Conservation (phyloP, 1,140 invertebrate genomes). For the Thalassaphorura encarpata region DNA sequence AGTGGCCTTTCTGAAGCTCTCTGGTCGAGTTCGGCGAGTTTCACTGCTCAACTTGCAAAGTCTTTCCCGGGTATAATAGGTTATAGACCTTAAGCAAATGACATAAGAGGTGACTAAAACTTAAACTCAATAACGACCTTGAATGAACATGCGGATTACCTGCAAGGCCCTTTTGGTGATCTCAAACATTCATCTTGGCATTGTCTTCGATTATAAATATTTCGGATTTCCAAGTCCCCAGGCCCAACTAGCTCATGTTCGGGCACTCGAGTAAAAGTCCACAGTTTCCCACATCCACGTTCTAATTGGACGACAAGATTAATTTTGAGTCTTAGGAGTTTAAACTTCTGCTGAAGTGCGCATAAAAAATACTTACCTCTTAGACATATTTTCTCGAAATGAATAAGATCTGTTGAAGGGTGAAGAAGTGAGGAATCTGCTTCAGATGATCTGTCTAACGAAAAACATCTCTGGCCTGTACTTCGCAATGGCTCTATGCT, state of each 20-base stretch:
- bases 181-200: slow-evolving; percentile 42
- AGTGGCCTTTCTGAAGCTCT: slow-evolving; percentile 36
- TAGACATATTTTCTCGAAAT: slow-evolving; percentile 46
- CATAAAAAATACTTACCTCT: slow-evolving; percentile 32
- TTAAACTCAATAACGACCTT: not conserved
- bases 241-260: slow-evolving; percentile 40
- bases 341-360: no score
- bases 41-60: slow-evolving; percentile 42
- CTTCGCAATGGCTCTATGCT: slow-evolving; percentile 38
- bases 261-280: slow-evolving; percentile 44
- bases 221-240: slow-evolving; percentile 37
- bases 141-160: slow-evolving; percentile 27
- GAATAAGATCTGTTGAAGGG: slow-evolving; percentile 38
- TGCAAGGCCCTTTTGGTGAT: slow-evolving; percentile 38
- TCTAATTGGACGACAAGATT: slow-evolving; percentile 35
- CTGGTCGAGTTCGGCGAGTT: slow-evolving; percentile 39
- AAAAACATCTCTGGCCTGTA: slow-evolving; percentile 39
- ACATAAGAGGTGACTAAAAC: not conserved
- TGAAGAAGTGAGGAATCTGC: slow-evolving; percentile 36
- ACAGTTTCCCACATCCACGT: slow-evolving; percentile 40
- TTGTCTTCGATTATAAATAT: slow-evolving; percentile 37
- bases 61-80: slow-evolving; percentile 38
- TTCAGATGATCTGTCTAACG: slow-evolving; percentile 39
- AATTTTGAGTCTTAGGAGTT: no score
- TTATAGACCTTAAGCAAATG: slow-evolving; percentile 36